Evolutionary conservation across 2,888 invertebrate genomes (phyloP), one percentile per base, ranked within the genome.

Genomic region (Dynastes maya): DNA sequence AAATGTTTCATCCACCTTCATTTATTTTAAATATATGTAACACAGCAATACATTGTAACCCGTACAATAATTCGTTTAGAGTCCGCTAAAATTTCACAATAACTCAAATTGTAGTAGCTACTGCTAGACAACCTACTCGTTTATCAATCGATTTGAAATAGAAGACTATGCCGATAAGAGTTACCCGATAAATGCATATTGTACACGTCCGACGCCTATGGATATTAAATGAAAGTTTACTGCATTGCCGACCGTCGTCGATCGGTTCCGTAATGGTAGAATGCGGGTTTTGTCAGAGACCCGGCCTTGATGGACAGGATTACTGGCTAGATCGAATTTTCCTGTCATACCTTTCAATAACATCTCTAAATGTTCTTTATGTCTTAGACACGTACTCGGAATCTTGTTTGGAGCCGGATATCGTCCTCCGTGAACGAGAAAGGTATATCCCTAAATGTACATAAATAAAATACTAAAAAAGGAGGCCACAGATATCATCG

Each of bases 201-300:
- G 83, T 82, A 85, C 88, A 88, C 88, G 88, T 88, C 85, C 87
- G 85, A 85, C 86, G 87, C 87, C 87, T 86, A 87, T 87, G 87
- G 86, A 86, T 85, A 84, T 83, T 85, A 86, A 88, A 88, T 87
- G 87, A 88, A 86, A 88, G 85, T 88, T 88, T 88, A 88, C 87
- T 87, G 85, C 86, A 85, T 82, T 82, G 83, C 82, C 84, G 86
- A 53, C 53, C 74, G 53, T 63, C 51, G 37, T 63, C 27, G 72
- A 64, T 78, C 51, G 70, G 64, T 72, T 29, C 85, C 84, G 85
- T 86, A 87, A 87, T 86, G 85, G 85, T 83, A 84, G 85, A 85
- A 84, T 85, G 85, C 85, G 84, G 85, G 85, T 85, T 86, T 85
- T 79, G 75, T 76, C 83, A 84, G 83, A 85, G 85, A 86, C 85